Percentiles rank a stretch among this genome's conserved stretches.
These are phyloP conservation scores for Hirtodrosophila duncani DNA, from an alignment of 2,888 invertebrate genomes.

Conservation along the genomic window DNA sequence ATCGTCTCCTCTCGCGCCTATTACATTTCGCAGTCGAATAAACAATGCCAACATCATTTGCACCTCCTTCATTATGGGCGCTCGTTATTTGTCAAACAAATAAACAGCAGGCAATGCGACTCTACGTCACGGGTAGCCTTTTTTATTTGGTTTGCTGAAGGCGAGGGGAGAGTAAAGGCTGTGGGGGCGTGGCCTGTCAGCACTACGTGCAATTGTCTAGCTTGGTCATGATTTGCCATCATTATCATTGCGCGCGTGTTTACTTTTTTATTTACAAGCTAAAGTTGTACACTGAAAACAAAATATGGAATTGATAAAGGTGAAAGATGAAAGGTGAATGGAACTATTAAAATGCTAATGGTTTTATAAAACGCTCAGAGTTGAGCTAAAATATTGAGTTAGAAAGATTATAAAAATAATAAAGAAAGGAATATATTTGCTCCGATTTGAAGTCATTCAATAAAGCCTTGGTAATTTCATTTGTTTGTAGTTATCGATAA, in stretches of 20 bases:
- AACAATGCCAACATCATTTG: constrained; percentile 74
- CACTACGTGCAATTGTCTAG: constrained; percentile 63
- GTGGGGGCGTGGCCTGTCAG: constrained; percentile 4
- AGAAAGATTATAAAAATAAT: no score
- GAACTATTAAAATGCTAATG: no score
- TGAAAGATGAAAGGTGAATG: neutral
- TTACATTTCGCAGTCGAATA: constrained; percentile 73
- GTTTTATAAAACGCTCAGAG: no score
- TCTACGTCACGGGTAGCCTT: neutral
- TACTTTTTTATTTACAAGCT: constrained; percentile 62
- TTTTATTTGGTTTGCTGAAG: no score
- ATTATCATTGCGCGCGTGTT: constrained; percentile 63
- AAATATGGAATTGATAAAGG: neutral
- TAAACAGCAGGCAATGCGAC: constrained; percentile 49
- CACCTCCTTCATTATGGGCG: constrained; percentile 72
- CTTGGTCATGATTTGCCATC: constrained; percentile 66
- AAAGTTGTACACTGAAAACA: no score
- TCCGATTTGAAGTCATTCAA: no score
- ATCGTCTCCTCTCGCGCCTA: no score
- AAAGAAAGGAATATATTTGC: no score
- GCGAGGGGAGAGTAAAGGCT: constrained; percentile 2
- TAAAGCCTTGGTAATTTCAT: no score
- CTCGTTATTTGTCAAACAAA: constrained; percentile 74
- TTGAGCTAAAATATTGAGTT: no score
- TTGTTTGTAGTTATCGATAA: no score